These are phyloP conservation scores for Drosophila carrolli DNA, from an alignment of 1,140 invertebrate genomes.

Conservation along the genomic window DNA sequence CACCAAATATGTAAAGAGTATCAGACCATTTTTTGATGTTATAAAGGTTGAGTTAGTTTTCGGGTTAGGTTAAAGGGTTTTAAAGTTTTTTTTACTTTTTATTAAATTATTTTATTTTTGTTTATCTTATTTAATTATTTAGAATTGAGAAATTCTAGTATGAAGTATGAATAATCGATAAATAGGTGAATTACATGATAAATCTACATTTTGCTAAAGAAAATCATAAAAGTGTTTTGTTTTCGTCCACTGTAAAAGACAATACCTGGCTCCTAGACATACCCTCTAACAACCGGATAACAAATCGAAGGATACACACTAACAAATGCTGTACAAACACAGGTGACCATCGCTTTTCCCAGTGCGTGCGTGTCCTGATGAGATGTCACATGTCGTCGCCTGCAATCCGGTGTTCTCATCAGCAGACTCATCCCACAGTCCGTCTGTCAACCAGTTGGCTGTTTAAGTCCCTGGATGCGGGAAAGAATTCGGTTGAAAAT, in stretches of 20 bases:
- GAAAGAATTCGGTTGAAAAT: conserved; percentile 61
- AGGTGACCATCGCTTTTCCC: conserved; percentile 44
- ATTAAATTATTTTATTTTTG: too few relatives aligned
- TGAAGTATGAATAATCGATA: neutral
- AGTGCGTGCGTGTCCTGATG: conserved; percentile 62
- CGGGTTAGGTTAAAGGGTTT: too few relatives aligned
- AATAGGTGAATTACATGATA: neutral
- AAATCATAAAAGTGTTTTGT: neutral
- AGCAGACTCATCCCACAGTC: conserved; percentile 22
- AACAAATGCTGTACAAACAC: conserved; percentile 4
- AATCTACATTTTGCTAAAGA: neutral
- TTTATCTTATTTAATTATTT: too few relatives aligned
- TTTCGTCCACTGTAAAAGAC: neutral
- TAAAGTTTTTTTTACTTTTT: too few relatives aligned
- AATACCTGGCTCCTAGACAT: neutral
- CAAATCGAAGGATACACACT: conserved; percentile 1
- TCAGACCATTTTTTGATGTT: too few relatives aligned
- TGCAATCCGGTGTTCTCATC: conserved; percentile 38
- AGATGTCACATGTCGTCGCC: conserved; percentile 75
- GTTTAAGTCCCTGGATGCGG: conserved; percentile 16
- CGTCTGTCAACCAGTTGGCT: conserved; percentile 25
- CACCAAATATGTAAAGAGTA: too few relatives aligned
- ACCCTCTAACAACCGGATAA: neutral
- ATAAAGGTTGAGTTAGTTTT: too few relatives aligned
- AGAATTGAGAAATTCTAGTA: too few relatives aligned